phyloP scores from a whole-genome alignment of 2,113 vertebrate species.

The Neofelis nebulosa region DNA sequence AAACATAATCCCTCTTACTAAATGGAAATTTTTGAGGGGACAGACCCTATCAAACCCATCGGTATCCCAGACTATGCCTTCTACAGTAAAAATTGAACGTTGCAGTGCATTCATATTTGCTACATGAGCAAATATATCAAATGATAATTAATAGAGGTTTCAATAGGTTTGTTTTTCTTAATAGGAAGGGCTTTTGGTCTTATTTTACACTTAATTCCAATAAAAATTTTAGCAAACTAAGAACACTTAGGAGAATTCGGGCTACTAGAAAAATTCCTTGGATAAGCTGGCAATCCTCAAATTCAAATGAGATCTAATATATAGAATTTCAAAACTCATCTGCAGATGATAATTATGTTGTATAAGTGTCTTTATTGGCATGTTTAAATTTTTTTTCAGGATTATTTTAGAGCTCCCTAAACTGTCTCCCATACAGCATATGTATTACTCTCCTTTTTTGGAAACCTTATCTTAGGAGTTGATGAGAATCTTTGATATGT shows the following conservation, averaged over 20 bases:
- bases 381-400: not conserved
- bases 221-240: not conserved
- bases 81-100: not conserved
- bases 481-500: not conserved
- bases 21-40: not conserved
- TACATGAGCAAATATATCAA: not conserved
- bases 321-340: not conserved
- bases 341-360: not conserved
- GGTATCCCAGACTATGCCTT: not conserved
- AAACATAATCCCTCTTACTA: not conserved
- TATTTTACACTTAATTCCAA: not conserved
- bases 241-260: not conserved
- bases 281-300: not conserved
- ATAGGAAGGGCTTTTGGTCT: not conserved
- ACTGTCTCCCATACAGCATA: not conserved
- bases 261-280: not conserved
- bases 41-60: not conserved
- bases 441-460: not conserved
- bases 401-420: not conserved
- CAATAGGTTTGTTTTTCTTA: not conserved
- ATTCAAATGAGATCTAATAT: not conserved
- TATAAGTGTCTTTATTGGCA: no score
- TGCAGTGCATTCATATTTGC: not conserved
- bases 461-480: not conserved
- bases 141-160: not conserved